These are phyloP conservation scores for Cyclura pinguis DNA, from an alignment of 2,797 vertebrate genomes.

Conservation along the genomic window DNA sequence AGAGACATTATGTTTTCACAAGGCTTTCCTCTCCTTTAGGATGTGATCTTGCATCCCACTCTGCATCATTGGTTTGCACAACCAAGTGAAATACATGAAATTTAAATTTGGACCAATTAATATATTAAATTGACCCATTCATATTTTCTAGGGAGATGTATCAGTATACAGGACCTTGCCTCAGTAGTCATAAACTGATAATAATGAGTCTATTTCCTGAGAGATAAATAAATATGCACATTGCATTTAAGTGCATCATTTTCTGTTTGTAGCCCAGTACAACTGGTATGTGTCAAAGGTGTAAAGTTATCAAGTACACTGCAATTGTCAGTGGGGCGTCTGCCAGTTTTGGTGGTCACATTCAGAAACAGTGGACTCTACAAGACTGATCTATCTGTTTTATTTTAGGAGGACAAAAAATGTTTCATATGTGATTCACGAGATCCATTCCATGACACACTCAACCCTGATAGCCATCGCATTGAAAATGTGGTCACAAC, in stretches of 20 bases:
- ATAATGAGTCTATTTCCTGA: background rate
- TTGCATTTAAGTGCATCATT: background rate
- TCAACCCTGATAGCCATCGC: slow-evolving; percentile 87
- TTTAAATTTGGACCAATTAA: background rate
- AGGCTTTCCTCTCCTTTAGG: background rate
- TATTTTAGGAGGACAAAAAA: slow-evolving; percentile 95
- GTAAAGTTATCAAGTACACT: too few species aligned
- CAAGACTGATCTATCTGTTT: slow-evolving; percentile 50
- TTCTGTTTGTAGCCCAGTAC: background rate
- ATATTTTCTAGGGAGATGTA: background rate
- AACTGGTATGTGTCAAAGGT: background rate
- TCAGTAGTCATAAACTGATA: too few species aligned
- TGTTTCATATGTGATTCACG: slow-evolving; percentile 93
- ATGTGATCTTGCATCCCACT: background rate
- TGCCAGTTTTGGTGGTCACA: background rate
- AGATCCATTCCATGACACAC: slow-evolving; percentile 80
- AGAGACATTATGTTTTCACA: background rate
- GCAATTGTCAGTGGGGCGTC: too few species aligned
- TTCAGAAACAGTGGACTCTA: background rate
- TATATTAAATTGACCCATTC: background rate
- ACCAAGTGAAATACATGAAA: background rate
- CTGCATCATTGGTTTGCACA: too few species aligned
- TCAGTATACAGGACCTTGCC: background rate
- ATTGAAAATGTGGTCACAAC: slow-evolving; percentile 96
- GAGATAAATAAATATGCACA: background rate